Evolutionary conservation across 2,888 invertebrate genomes (phyloP).

Genomic region (Harmothoe impar): DNA sequence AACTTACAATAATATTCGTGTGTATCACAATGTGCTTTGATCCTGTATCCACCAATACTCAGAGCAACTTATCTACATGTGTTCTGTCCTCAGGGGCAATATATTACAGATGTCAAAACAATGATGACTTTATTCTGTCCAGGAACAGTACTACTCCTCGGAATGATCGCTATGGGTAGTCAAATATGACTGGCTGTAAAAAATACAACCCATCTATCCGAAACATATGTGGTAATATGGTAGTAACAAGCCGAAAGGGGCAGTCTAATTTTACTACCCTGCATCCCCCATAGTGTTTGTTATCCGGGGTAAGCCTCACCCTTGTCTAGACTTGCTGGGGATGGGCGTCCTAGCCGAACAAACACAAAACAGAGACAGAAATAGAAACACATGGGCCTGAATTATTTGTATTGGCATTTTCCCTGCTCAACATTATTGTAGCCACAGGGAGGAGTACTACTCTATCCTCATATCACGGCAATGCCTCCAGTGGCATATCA

Average conservation of each 20-base stretch:
- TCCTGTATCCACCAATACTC: neutral
- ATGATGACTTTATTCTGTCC: neutral
- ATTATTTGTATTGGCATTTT: slow-evolving; percentile 57
- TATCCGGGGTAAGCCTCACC: neutral
- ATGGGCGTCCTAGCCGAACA: slow-evolving; percentile 40
- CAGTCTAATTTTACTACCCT: neutral
- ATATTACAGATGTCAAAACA: slow-evolving; percentile 58
- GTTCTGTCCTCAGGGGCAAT: neutral
- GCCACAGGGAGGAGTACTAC: slow-evolving; percentile 36
- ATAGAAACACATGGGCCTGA: slow-evolving; percentile 55
- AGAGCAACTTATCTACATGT: slow-evolving; percentile 45
- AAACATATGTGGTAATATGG: slow-evolving; percentile 16
- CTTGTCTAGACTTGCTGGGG: slow-evolving; percentile 48
- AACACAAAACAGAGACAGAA: slow-evolving; percentile 54
- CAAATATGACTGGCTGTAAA: neutral
- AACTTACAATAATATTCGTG: neutral
- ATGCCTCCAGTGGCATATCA: slow-evolving; percentile 41
- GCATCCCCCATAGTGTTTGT: slow-evolving; percentile 28
- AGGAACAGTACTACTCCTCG: neutral
- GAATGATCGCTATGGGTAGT: slow-evolving; percentile 17
- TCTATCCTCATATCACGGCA: slow-evolving; percentile 1
- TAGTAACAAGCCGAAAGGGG: slow-evolving; percentile 9
- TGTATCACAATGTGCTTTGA: neutral
- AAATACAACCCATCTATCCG: neutral
- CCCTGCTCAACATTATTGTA: slow-evolving; percentile 54